phyloP scores from a whole-genome alignment of 2,113 vertebrate genomes.

The Cinclus cinclus region DNA sequence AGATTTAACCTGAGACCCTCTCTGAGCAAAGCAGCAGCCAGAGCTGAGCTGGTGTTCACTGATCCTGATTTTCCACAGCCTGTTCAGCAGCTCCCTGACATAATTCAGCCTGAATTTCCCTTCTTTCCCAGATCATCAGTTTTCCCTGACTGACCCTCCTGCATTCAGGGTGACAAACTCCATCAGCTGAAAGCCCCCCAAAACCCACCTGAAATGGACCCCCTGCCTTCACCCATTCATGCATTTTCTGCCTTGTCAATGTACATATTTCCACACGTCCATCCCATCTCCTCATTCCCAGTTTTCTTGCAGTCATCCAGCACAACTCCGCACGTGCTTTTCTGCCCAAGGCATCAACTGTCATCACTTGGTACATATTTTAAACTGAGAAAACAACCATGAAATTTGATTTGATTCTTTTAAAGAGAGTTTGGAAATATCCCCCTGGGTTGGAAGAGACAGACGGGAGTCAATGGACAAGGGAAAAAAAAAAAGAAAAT shows the following conservation, averaged over 20 bases:
- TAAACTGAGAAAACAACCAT: slow-evolving; percentile 40
- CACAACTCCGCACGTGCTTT: slow-evolving; percentile 1
- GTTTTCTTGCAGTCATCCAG: neutral
- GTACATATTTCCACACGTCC: neutral
- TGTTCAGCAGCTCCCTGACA: neutral
- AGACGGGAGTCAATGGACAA: neutral
- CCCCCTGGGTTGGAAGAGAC: neutral
- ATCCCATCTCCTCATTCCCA: neutral
- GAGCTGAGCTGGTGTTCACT: neutral
- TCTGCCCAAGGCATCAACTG: slow-evolving; percentile 56
- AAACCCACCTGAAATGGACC: neutral
- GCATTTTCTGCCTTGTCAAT: neutral
- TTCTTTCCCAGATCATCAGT: neutral
- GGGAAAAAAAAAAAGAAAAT: neutral
- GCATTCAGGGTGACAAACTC: neutral
- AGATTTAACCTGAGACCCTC: neutral
- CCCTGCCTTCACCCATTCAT: neutral
- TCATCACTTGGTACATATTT: slow-evolving; percentile 37
- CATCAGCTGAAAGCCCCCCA: neutral
- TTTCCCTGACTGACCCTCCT: neutral
- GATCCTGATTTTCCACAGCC: slow-evolving; percentile 4
- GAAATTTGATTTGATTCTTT: slow-evolving; percentile 18
- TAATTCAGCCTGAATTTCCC: neutral
- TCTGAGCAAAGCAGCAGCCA: slow-evolving; percentile 1
- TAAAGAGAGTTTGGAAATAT: slow-evolving; percentile 16